Evolutionary conservation across 2,888 invertebrate species (phyloP), one percentile per base, ranked within the genome.

Genomic region (Drymonia ruficornis): DNA sequence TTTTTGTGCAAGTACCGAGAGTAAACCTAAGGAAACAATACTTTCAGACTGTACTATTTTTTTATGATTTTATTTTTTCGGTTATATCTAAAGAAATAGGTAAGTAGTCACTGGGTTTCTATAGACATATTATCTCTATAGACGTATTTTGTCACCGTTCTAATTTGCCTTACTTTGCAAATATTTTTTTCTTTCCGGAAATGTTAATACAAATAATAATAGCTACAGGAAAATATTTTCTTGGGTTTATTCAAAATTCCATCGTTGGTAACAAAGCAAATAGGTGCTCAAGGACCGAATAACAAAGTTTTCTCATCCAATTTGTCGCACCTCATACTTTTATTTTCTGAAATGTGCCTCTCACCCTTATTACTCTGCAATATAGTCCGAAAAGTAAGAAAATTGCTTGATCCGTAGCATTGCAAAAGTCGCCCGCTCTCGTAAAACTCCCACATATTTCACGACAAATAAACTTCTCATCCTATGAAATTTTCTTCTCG

Each of bases 401-500:
- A 86, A 89, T 88, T 83, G 84, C 82, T 82, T 82, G 86, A 89
- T 89, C 86, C 85, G 83, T 80, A 82, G 86, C 86, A 89, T 86
- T 89, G 89, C 89, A 89, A 89, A 87, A 87, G 87, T 85, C 82
- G 74, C 76, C 82, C 80, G 74, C 80, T 81, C 83, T 84, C 89
- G 85, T 91, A 91, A 91, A 91, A 90, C 86, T 88, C 87, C 88
- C 90, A 87, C 91, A 92, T 89, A 90, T 91, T 90, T 90, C 89
- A 90, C 83, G 90, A 90, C 89, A 89, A 91, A 91, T 91, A 91
- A 92, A 92, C 91, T 91, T 90, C 90, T 87, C 86, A 87, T 89
- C 87, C 84, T 76, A 86, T 87, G 87, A 89, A 90, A 88, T 87
- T 87, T 85, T 84, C 83, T 87, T 84, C 81, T 80, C 76, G 78